These are phyloP conservation scores for Apotomis turbidana DNA, from an alignment of 2,888 invertebrate genomes.

Conservation along the genomic window DNA sequence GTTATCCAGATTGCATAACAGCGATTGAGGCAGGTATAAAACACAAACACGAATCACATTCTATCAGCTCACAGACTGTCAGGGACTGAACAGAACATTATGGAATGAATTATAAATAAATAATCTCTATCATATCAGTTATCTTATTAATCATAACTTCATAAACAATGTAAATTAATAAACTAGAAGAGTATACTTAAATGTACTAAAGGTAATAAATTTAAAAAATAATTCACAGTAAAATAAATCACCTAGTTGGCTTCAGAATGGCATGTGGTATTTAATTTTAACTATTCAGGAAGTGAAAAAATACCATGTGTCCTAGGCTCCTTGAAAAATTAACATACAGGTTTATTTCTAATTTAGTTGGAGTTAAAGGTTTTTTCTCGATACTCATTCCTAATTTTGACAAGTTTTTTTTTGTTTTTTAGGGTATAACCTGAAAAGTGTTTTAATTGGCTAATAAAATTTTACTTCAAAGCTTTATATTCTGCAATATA, in stretches of 20 bases:
- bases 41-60: too few species aligned
- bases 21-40: too few species aligned
- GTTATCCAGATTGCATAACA: too few species aligned
- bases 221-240: neutral
- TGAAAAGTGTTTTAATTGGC: too few species aligned
- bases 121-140: too few species aligned
- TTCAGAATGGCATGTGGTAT: neutral
- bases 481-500: too few species aligned
- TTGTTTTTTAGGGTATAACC: too few species aligned
- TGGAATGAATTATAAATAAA: neutral
- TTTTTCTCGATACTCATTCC: too few species aligned
- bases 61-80: too few species aligned
- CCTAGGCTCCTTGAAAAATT: neutral
- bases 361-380: neutral
- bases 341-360: neutral
- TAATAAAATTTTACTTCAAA: too few species aligned
- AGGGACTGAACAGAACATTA: neutral
- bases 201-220: neutral
- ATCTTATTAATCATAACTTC: neutral
- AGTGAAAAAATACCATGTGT: neutral
- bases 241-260: neutral
- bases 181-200: too few species aligned
- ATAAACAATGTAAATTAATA: neutral
- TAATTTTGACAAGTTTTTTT: too few species aligned
- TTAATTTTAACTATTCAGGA: conserved; percentile 17